These are phyloP conservation scores for Dugesia japonica DNA, from an alignment of 2,888 invertebrate genomes.

Conservation along the genomic window DNA sequence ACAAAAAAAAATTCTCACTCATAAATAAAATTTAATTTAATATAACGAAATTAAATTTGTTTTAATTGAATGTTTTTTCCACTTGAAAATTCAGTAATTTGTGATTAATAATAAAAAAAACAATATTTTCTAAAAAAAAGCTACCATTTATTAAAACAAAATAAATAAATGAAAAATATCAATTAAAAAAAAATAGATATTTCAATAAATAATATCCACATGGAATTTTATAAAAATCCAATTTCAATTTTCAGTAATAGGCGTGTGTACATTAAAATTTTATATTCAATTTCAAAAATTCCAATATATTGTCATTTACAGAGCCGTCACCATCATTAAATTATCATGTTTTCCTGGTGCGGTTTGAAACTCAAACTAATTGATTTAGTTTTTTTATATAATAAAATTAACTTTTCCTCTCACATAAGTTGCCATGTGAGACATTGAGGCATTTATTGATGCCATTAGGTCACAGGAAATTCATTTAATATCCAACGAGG, in stretches of 20 bases:
- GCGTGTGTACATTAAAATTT: conserved; percentile 20
- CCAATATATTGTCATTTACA: conserved; percentile 11
- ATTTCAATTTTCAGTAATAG: conserved; percentile 9
- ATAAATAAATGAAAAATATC: not conserved
- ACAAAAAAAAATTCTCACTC: no score
- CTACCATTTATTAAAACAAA: not conserved
- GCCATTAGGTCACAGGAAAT: conserved; percentile 20
- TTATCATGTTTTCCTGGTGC: conserved; percentile 20
- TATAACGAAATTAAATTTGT: no score
- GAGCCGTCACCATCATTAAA: conserved; percentile 10
- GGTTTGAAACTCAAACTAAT: conserved; percentile 14
- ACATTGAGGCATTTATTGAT: conserved; percentile 20
- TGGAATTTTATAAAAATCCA: conserved; percentile 13
- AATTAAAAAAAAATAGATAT: conserved; percentile 1
- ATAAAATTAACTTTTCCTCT: conserved; percentile 20
- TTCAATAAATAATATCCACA: conserved; percentile 14
- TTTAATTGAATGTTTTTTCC: no score
- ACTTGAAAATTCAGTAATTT: no score
- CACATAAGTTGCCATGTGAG: conserved; percentile 2
- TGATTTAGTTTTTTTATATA: conserved; percentile 20
- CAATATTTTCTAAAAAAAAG: not conserved
- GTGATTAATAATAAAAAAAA: not conserved
- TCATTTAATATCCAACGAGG: conserved; percentile 20
- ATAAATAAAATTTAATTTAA: no score
- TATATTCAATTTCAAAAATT: conserved; percentile 20